Percentiles rank a stretch among this genome's conserved stretches.
phyloP scores from a whole-genome alignment of 2,888 invertebrate species.

The Himalopsyche anomala region DNA sequence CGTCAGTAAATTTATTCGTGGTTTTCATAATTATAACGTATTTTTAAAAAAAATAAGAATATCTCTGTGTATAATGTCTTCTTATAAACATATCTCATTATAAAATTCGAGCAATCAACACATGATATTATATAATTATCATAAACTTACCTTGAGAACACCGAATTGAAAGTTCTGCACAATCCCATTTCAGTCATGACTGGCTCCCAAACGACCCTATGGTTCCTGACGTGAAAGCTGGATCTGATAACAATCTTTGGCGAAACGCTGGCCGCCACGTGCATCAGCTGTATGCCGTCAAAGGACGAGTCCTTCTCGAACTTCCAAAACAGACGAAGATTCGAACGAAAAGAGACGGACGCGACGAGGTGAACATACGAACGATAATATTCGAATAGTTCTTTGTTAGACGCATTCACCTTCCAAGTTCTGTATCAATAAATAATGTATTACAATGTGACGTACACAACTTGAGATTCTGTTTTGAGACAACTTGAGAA shows the following conservation, averaged over 20 bases:
- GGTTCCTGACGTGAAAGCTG: slow-evolving; percentile 74
- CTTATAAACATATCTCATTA: too few species aligned
- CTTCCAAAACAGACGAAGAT: slow-evolving; percentile 83
- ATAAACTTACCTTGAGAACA: slow-evolving; percentile 70
- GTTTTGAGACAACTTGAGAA: too few species aligned
- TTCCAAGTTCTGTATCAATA: slow-evolving; percentile 71
- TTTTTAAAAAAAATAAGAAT: too few species aligned
- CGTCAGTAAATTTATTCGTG: too few species aligned
- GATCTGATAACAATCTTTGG: slow-evolving; percentile 79
- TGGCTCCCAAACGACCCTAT: slow-evolving; percentile 72
- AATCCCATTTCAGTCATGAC: slow-evolving; percentile 76
- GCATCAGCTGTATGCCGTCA: slow-evolving; percentile 75
- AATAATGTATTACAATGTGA: neutral
- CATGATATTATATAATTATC: neutral
- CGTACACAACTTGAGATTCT: too few species aligned
- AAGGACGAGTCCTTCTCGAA: slow-evolving; percentile 80
- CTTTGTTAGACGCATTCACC: slow-evolving; percentile 71
- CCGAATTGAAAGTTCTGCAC: slow-evolving; percentile 73
- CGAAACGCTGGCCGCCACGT: slow-evolving; percentile 69
- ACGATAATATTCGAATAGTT: slow-evolving; percentile 72
- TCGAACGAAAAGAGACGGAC: slow-evolving; percentile 73
- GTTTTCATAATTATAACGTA: too few species aligned
- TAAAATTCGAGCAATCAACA: too few species aligned
- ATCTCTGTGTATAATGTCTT: too few species aligned
- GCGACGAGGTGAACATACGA: slow-evolving; percentile 73